A percentile compares a stretch with the other conserved stretches of the same genome.
phyloP scores from a whole-genome alignment of 2,113 vertebrate species.

The Sphaerodactylus townsendi region DNA sequence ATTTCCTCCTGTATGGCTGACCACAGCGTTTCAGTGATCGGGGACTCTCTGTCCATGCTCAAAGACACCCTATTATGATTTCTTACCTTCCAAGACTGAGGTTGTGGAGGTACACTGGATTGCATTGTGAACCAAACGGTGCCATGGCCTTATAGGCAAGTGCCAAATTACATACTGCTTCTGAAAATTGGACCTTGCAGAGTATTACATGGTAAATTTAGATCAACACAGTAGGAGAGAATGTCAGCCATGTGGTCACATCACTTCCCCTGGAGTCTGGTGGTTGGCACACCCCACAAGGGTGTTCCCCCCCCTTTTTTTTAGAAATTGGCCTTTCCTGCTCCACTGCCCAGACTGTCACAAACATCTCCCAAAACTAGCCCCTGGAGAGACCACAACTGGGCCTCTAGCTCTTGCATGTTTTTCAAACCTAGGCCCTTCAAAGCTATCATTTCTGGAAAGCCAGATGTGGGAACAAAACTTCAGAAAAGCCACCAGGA shows the following conservation, averaged over 20 bases:
- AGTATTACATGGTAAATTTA: too few species aligned
- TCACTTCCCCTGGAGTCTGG: not conserved
- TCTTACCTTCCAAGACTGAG: too few species aligned
- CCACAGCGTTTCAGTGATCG: not conserved
- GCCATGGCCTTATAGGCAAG: too few species aligned
- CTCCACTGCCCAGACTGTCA: not conserved
- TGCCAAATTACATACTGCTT: too few species aligned
- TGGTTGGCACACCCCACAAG: not conserved
- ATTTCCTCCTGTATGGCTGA: not conserved
- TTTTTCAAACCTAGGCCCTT: not conserved
- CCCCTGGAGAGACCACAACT: not conserved
- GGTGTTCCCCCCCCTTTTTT: not conserved
- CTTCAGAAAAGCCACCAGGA: too few species aligned
- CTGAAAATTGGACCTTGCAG: too few species aligned
- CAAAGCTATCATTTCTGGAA: too few species aligned
- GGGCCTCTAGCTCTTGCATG: not conserved
- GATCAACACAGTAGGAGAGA: not conserved
- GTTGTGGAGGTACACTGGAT: too few species aligned
- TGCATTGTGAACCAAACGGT: too few species aligned
- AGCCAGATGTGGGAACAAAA: too few species aligned
- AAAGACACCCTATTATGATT: not conserved
- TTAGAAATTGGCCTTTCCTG: not conserved
- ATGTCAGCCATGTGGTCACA: not conserved
- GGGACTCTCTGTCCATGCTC: not conserved
- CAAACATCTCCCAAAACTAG: not conserved